These are phyloP conservation scores for Genyomyrus donnyi DNA, from an alignment of 2,113 vertebrate species.

Conservation along the genomic window DNA sequence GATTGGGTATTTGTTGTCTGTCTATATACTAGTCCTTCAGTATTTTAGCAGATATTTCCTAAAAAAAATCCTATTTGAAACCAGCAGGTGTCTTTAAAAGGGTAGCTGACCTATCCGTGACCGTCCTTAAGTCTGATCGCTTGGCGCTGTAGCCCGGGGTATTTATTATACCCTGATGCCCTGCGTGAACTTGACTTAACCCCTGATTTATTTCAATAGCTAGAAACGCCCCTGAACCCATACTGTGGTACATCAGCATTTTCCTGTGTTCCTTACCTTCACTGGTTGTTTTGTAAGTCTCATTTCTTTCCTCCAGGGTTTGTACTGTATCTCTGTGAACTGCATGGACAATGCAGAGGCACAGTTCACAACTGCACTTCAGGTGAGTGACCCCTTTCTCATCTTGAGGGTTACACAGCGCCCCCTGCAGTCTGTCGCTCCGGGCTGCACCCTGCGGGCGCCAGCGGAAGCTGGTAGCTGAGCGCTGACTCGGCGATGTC, in stretches of 20 bases:
- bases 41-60: neutral
- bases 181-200: no score
- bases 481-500: neutral
- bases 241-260: neutral
- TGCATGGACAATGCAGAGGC: conserved; percentile 99
- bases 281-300: neutral
- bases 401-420: no score
- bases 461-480: neutral
- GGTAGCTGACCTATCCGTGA: neutral
- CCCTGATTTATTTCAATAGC: no score
- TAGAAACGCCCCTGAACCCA: neutral
- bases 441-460: neutral
- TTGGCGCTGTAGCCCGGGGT: no score
- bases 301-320: conserved; percentile 59
- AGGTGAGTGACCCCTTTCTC: conserved; percentile 64
- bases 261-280: neutral
- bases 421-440: neutral
- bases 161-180: no score
- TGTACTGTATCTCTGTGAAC: conserved; percentile 98
- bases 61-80: neutral
- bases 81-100: neutral
- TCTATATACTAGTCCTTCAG: neutral
- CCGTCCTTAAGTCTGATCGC: no score
- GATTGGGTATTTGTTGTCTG: neutral
- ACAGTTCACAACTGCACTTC: conserved; percentile 89